These are phyloP conservation scores for Cryptosula pallasiana DNA, from an alignment of 2,888 invertebrate genomes.

Conservation along the genomic window DNA sequence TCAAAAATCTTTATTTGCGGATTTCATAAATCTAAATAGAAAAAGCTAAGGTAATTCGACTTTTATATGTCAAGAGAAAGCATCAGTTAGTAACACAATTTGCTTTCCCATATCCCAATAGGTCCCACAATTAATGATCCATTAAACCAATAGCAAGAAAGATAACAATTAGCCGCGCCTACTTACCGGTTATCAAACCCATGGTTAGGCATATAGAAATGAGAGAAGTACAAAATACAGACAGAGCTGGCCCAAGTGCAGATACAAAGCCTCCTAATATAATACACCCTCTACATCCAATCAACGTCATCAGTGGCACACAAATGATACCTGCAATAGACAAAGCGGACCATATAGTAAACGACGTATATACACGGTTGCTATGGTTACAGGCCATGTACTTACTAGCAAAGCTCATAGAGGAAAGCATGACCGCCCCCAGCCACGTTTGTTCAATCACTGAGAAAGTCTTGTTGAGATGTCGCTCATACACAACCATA, in stretches of 20 bases:
- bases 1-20: too few species aligned
- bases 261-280: constrained; percentile 20
- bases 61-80: too few species aligned
- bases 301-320: not conserved
- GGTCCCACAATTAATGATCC: too few species aligned
- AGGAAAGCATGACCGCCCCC: constrained; percentile 3
- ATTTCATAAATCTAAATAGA: too few species aligned
- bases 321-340: constrained; percentile 10
- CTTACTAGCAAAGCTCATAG: constrained; percentile 19
- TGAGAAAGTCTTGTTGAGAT: not conserved
- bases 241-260: constrained; percentile 13
- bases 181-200: constrained; percentile 22
- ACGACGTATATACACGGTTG: too few species aligned
- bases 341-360: too few species aligned
- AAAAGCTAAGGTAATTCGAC: too few species aligned
- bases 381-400: too few species aligned
- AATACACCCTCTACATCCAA: constrained; percentile 23
- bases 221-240: constrained; percentile 14
- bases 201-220: constrained; percentile 13
- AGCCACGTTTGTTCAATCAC: constrained; percentile 24
- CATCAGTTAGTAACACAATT: too few species aligned
- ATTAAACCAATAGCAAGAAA: too few species aligned
- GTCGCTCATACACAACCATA: constrained; percentile 16
- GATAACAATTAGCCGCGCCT: too few species aligned
- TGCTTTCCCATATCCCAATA: too few species aligned